Base-by-base conservation (phyloP, 2,113 vertebrate genomes). In the Microtus montanus region DNA sequence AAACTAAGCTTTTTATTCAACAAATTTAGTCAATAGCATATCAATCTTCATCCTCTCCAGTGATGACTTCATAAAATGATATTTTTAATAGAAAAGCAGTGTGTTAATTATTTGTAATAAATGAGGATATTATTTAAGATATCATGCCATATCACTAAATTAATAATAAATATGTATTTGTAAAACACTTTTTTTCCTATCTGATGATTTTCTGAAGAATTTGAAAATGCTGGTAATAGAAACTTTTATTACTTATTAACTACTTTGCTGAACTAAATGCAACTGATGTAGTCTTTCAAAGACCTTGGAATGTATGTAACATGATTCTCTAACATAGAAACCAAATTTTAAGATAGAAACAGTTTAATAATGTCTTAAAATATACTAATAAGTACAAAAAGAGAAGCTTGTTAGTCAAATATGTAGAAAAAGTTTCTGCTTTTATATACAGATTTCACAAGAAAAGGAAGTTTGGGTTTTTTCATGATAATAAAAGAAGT, bases 141-240 rank as follows among this genome's bases (percentile, higher is more conserved):
- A 63, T 89, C 92, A 92, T 92, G 77, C 88, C 66, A 90, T 95
- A 54, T 90, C 82, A 94, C 93, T 97, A 90, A 93, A 91, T 86
- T 90, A 96, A 94, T 94, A 93, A 97, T 96, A 82, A 95, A 97
- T 96, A 96, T 97, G 93, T 77, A 94, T 96, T 92, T 96, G 77
- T 68, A 33, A 82, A 90, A 94, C 44, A 38, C 73, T 97, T 95
- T 92, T 93, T 83, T 86, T 41, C 73, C 41, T 91, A 84, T 89
- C 73, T 95, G 80, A 78, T 93, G 93, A 95, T 95, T 94, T 93
- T 94, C 87, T 94, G 86, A 92, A 79, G 90, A 88, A 75, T 87
- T 52, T 85, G 75, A 71, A 97, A 97, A 90, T 93, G 93, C 47
- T 71, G 78, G 19, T 77, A 85, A 86, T 96, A 73, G 24, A 90